Evolutionary conservation across 2,888 invertebrate genomes (phyloP), one percentile per base, ranked within the genome.

Genomic region (Pseudococcus longispinus): DNA sequence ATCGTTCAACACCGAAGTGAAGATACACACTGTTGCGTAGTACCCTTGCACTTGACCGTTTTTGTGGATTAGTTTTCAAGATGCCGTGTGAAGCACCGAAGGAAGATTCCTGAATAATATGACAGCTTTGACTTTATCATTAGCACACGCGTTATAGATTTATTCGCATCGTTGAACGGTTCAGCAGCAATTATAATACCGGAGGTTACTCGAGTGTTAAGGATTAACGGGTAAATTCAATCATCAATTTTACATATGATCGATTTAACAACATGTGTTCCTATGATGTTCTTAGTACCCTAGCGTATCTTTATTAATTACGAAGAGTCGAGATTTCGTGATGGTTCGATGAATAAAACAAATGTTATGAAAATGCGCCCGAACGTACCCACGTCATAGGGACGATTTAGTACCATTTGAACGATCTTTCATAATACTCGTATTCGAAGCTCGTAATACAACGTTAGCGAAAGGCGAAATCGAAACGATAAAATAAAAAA

Each of bases 221-320:
- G 20, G 70, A 70, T 70, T 70, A 70, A 70, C 70, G 70, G 70
- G 26, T 70, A 70, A 70, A 70, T 70, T 29, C 29, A 70, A 70
- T 70, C 70, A 70, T 70, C 70, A 70, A 70, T 70, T 70, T 70
- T 70, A 70, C 70, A 70, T 70, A 70, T 70, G 70, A 70, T 70
- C 70, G 70, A 29, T 70, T 70, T 29, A 70, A 70, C 18, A 70
- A 29, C 70, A 70, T 70, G 70, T 70, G 70, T 29, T n/a, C 70
- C 15, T 29, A 5, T 29, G 70, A 18, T 29, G 32, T 65, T 65
- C 13, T 65, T 65, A 6, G 15, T 23, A 60, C 23, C 60, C 60
- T n/a, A 23, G 9, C 60, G 13, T 60, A 70, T 70, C 70, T 70
- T 18, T 20, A 29, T 70, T 70, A 29, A 70, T 70, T 29, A 29